Evolutionary conservation across 2,888 invertebrate genomes (phyloP).

Genomic region (Mylabris sibirica): DNA sequence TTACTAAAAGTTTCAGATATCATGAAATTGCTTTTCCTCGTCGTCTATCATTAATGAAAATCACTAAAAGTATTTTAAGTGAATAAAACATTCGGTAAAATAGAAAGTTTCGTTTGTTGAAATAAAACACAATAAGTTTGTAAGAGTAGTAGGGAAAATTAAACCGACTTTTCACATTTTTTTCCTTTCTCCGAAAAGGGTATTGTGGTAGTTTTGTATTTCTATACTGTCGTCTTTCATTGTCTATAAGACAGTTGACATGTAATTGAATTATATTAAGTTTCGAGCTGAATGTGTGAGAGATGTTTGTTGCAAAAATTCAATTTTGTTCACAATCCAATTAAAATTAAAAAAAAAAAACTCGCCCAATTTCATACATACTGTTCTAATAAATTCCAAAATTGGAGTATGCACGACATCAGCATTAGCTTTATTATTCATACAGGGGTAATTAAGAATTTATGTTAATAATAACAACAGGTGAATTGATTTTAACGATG

Average conservation of each 20-base stretch:
- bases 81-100: not conserved
- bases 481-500: not conserved
- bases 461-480: not conserved
- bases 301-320: no score
- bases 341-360: no score
- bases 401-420: not conserved
- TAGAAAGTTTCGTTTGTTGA: not conserved
- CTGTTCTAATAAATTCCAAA: no score
- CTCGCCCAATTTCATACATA: no score
- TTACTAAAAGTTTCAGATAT: not conserved
- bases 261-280: not conserved
- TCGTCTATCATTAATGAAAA: not conserved
- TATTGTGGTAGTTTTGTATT: not conserved
- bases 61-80: not conserved
- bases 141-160: not conserved
- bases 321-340: no score
- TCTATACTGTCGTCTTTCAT: not conserved
- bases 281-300: not conserved
- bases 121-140: not conserved
- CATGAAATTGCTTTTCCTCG: not conserved
- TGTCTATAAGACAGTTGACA: constrained; percentile 8
- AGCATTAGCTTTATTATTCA: not conserved
- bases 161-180: not conserved
- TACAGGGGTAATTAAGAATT: not conserved
- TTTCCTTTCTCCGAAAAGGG: not conserved